Conservation (phyloP, 2,888 invertebrate species). For the Criorhina ranunculi region DNA sequence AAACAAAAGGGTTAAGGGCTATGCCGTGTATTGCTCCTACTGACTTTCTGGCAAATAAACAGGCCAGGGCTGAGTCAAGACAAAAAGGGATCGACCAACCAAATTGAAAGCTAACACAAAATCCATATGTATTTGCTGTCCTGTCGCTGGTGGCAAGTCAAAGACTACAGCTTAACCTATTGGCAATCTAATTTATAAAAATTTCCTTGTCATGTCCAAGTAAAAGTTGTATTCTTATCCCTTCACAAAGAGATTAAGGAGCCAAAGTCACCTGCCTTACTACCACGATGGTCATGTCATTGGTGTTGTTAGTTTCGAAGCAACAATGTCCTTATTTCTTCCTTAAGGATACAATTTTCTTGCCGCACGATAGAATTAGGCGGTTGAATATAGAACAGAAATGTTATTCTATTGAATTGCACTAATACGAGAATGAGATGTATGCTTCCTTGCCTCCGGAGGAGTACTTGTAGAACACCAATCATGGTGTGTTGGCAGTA, state of each 20-base stretch:
- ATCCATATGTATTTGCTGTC: constrained; percentile 24
- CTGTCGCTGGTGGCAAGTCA: constrained; percentile 46
- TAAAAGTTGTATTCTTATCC: constrained; percentile 64
- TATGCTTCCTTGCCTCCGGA: constrained; percentile 15
- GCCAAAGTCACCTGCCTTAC: constrained; percentile 58
- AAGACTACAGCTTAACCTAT: constrained; percentile 71
- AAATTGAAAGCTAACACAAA: constrained; percentile 33
- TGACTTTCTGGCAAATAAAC: constrained; percentile 25
- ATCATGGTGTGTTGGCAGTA: constrained; percentile 15
- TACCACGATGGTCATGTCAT: constrained; percentile 25
- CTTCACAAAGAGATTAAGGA: constrained; percentile 67
- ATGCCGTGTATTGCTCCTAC: background rate
- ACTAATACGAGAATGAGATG: constrained; percentile 53
- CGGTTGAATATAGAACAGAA: constrained; percentile 23
- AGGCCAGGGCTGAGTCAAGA: constrained; percentile 7
- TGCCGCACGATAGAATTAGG: constrained; percentile 60
- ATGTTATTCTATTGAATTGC: constrained; percentile 33
- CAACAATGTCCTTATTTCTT: constrained; percentile 42
- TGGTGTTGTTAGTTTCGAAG: constrained; percentile 38
- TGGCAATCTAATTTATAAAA: constrained; percentile 71
- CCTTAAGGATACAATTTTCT: constrained; percentile 48
- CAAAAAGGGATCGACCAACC: background rate
- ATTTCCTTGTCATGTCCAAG: constrained; percentile 49
- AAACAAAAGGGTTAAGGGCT: constrained; percentile 49
- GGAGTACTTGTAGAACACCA: constrained; percentile 26